Evolutionary conservation across 2,797 vertebrate species (phyloP), one percentile per base, ranked within the genome.

Genomic region (Thalassophryne amazonica): DNA sequence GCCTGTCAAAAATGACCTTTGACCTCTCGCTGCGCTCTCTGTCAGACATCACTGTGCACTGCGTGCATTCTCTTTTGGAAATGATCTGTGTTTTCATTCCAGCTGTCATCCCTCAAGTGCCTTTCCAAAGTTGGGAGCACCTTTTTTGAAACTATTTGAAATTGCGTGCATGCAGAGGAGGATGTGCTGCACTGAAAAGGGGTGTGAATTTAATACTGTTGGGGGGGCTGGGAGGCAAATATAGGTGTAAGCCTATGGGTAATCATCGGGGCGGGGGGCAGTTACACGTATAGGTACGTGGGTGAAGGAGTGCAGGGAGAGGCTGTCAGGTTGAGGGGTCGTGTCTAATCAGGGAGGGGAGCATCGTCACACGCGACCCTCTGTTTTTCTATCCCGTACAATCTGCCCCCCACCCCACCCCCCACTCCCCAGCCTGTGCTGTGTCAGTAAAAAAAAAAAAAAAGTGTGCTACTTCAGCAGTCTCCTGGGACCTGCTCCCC

Each of bases 391-490:
- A 66, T 78, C 75, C 71, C 76, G 76, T 66, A 73, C 71, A 78
- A 81, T 81, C 60, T 66, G 59, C 63, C 39, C 14, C 33, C 25
- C 6, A 16, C n/a, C 14, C 14, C 23, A 19, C 32, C 7, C 54
- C 8, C 15, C 7, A 33, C 47, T 67, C 73, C 23, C 24, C 5
- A 10, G 58, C 76, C 74, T 54, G 47, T 88, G 86, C 87, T 85
- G 85, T 86, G 87, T 89, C 86, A 87, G 82, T 85, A 54, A 80
- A 86, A 85, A 84, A 73, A 60, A 56, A 60, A 83, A 78, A 67
- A 77, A 86, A 86, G 85, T 84, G 81, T 87, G 83, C 86, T 88
- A 88, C 85, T 89, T 89, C 86, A 87, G 86, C 82, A 87, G 70
- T 84, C 87, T 77, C 85, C 56, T 53, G 82, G 77, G 85, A 85